Conservation (phyloP, 2,888 invertebrate species). For the Zhengitettix transpicula region DNA sequence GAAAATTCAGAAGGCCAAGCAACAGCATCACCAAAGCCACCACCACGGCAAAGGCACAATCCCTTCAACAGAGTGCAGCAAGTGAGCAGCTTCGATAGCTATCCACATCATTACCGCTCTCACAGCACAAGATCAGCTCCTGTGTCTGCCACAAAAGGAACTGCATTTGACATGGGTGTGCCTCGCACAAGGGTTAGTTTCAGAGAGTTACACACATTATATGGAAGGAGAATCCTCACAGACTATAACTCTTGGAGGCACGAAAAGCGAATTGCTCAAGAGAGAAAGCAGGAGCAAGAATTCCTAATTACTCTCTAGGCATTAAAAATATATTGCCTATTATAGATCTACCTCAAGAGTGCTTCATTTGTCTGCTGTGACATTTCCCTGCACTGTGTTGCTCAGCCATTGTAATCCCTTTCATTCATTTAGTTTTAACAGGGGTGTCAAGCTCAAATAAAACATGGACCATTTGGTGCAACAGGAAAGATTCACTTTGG, state of each 20-base stretch:
- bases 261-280: slow-evolving; percentile 18
- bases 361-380: too few relatives aligned
- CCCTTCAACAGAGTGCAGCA: slow-evolving; percentile 51
- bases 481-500: too few relatives aligned
- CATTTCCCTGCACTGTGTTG: too few relatives aligned
- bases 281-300: slow-evolving; percentile 5
- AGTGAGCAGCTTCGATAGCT: slow-evolving; percentile 1
- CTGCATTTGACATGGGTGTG: slow-evolving; percentile 25
- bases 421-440: too few relatives aligned
- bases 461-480: too few relatives aligned
- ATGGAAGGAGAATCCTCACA: slow-evolving; percentile 46
- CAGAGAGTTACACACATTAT: slow-evolving; percentile 50
- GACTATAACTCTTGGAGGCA: slow-evolving; percentile 55
- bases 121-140: slow-evolving; percentile 34
- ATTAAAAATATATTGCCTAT: neutral
- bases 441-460: too few relatives aligned
- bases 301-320: slow-evolving; percentile 5
- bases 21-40: slow-evolving; percentile 48
- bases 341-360: too few relatives aligned
- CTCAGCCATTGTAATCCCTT: too few relatives aligned
- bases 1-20: slow-evolving; percentile 15
- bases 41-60: slow-evolving; percentile 63
- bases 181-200: slow-evolving; percentile 40
- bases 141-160: slow-evolving; percentile 19
- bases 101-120: slow-evolving; percentile 32